A percentile compares a stretch with the other conserved stretches of the same genome.
Conservation (phyloP, 2,888 invertebrate genomes). For the Drosophila nr. perissopoda region DNA sequence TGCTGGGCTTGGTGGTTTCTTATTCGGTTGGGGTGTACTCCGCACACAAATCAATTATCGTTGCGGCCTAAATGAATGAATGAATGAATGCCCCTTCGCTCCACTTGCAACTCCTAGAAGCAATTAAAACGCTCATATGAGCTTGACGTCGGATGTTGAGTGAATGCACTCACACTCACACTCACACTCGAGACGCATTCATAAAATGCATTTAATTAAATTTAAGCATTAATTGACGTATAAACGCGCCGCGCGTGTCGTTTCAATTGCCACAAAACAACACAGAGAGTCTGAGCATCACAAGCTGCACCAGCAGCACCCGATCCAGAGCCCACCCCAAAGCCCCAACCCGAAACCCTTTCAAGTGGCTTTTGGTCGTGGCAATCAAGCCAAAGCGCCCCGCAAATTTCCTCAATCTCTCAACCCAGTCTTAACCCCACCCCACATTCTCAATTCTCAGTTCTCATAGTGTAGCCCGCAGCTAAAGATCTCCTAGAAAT, state of each 20-base stretch:
- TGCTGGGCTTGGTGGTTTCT: neutral
- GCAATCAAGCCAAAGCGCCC: slow-evolving; percentile 47
- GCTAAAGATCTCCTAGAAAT: slow-evolving; percentile 54
- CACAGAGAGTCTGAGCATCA: neutral
- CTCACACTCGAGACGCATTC: slow-evolving; percentile 12
- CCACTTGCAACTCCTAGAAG: slow-evolving; percentile 40
- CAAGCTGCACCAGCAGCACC: neutral
- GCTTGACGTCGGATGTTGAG: slow-evolving; percentile 20
- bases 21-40: neutral
- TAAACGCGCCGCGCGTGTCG: slow-evolving; percentile 74
- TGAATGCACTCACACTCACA: slow-evolving; percentile 36
- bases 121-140: slow-evolving; percentile 45
- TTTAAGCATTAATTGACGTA: slow-evolving; percentile 74
- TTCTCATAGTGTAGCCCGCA: slow-evolving; percentile 61
- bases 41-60: slow-evolving; percentile 60
- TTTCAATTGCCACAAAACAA: slow-evolving; percentile 63
- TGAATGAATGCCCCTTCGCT: slow-evolving; percentile 11
- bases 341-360: slow-evolving; percentile 58
- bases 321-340: neutral
- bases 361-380: slow-evolving; percentile 61
- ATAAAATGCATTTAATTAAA: slow-evolving; percentile 76
- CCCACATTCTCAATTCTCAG: neutral
- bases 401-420: slow-evolving; percentile 1
- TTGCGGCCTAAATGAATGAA: slow-evolving; percentile 13
- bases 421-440: slow-evolving; percentile 3